These are phyloP conservation scores for Emydoidea blandingii DNA, from an alignment of 2,797 vertebrate species.

Conservation along the genomic window DNA sequence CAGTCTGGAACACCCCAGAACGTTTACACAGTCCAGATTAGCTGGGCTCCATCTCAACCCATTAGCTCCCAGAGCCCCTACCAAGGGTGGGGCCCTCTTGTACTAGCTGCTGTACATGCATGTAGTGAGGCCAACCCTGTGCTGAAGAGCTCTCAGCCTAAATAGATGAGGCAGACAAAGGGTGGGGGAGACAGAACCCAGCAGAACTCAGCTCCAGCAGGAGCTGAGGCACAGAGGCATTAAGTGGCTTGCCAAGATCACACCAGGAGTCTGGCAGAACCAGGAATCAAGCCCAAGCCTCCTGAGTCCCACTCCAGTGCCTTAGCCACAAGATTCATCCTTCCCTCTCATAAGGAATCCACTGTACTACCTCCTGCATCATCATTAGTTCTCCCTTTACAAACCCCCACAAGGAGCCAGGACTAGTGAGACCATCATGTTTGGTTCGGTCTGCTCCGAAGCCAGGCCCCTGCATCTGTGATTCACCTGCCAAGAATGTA, in stretches of 20 bases:
- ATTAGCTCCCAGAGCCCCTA: background rate
- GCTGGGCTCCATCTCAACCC: background rate
- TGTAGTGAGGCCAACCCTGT: too few species aligned
- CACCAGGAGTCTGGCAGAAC: background rate
- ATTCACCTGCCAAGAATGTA: conserved; percentile 49
- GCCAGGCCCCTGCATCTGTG: background rate
- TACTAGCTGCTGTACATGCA: too few species aligned
- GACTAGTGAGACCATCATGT: background rate
- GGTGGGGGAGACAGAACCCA: background rate
- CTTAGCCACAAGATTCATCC: background rate
- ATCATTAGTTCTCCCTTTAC: background rate
- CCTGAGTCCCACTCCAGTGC: background rate
- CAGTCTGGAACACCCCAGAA: background rate
- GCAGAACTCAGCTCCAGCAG: too few species aligned
- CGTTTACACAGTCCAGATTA: background rate
- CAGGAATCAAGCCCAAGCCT: background rate
- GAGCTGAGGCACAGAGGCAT: background rate
- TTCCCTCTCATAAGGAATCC: background rate
- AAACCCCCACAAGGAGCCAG: background rate
- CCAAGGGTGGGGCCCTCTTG: background rate
- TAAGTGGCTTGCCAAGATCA: background rate
- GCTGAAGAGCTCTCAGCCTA: background rate
- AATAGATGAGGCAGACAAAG: background rate
- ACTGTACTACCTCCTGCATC: background rate
- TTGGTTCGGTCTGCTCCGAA: fast-evolving